phyloP scores from a whole-genome alignment of 2,797 vertebrate genomes.

The Telmatherina bonti region DNA sequence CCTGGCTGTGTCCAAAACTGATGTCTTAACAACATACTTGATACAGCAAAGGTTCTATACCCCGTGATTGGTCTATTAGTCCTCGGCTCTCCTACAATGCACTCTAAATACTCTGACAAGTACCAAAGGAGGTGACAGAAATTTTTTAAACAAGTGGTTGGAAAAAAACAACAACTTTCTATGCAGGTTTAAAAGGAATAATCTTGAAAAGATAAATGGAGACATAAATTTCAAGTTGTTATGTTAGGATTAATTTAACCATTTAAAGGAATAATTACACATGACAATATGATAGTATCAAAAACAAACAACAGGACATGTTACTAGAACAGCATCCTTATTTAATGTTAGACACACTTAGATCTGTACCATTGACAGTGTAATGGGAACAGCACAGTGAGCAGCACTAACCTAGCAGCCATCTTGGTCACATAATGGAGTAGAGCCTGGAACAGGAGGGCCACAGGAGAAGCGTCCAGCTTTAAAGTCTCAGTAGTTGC shows the following conservation, averaged over 20 bases:
- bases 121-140: constrained; percentile 23
- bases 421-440: constrained; percentile 90
- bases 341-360: background rate
- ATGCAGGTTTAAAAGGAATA: constrained; percentile 11
- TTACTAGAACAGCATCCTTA: background rate
- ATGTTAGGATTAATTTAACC: background rate
- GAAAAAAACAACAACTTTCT: constrained; percentile 15
- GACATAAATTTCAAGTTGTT: constrained; percentile 18
- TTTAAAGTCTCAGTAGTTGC: constrained; percentile 93
- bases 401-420: constrained; percentile 85
- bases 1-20: background rate
- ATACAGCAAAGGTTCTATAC: constrained; percentile 17
- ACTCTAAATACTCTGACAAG: constrained; percentile 34
- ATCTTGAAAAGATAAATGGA: constrained; percentile 27
- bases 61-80: constrained; percentile 22
- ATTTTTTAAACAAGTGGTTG: no score
- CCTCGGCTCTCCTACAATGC: constrained; percentile 20
- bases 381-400: background rate
- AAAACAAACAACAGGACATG: background rate
- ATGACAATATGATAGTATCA: background rate
- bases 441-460: constrained; percentile 90
- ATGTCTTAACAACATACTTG: constrained; percentile 14
- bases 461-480: constrained; percentile 87
- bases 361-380: background rate
- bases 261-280: constrained; percentile 10